Conservation (phyloP, 1,140 invertebrate species). For the Zaprionus ornatus region DNA sequence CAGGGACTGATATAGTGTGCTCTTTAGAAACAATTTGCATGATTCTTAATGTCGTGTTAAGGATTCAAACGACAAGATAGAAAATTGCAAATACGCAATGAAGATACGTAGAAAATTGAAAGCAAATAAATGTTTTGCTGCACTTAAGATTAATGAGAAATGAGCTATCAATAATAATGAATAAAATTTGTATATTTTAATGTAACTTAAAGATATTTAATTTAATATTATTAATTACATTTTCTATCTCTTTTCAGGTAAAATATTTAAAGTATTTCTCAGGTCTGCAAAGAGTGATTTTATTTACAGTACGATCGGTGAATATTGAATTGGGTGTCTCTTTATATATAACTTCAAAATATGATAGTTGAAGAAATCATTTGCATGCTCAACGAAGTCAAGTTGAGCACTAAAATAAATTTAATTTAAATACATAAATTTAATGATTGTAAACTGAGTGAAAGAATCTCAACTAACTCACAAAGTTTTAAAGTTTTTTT, state of each 20-base stretch:
- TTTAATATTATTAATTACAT: slow-evolving; percentile 5
- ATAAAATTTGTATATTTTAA: not conserved
- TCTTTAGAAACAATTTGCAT: slow-evolving; percentile 59
- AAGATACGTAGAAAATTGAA: not conserved
- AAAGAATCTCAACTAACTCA: no score
- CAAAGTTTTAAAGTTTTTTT: not conserved
- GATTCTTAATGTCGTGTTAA: slow-evolving; percentile 48
- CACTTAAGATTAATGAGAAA: no score
- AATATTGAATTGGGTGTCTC: no score
- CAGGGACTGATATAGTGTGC: slow-evolving; percentile 2
- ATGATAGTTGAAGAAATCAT: not conserved
- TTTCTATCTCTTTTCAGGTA: slow-evolving; percentile 49
- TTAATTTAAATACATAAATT: no score
- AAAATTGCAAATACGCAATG: not conserved
- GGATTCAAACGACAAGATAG: slow-evolving; percentile 20
- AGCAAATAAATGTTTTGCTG: not conserved
- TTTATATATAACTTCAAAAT: no score
- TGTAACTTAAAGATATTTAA: not conserved
- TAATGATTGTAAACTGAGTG: no score
- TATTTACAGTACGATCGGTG: not conserved
- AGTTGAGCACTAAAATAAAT: no score
- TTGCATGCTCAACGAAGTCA: not conserved
- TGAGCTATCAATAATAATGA: not conserved
- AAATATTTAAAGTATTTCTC: not conserved
- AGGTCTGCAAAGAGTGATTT: not conserved